Percentiles rank a stretch among this genome's conserved stretches.
phyloP scores from a whole-genome alignment of 2,797 vertebrate species.

The Gymnodraco acuticeps region DNA sequence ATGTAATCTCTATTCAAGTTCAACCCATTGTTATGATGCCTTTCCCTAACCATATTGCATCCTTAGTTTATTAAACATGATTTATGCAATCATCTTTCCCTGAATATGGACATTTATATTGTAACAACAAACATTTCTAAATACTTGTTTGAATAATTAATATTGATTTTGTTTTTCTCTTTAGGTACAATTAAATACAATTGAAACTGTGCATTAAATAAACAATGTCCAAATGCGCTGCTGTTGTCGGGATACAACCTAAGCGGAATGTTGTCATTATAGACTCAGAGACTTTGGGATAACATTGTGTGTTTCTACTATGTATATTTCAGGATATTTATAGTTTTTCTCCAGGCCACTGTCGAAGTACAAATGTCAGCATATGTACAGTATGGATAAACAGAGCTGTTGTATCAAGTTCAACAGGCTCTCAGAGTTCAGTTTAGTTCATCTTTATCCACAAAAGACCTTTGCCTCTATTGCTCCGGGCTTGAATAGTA shows the following conservation, averaged over 20 bases:
- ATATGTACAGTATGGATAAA: slow-evolving; percentile 6
- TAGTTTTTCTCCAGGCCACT: not conserved
- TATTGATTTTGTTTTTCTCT: not conserved
- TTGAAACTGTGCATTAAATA: not conserved
- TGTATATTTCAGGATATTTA: not conserved
- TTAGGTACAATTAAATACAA: too few relatives aligned
- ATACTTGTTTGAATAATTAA: not conserved
- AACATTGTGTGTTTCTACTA: not conserved
- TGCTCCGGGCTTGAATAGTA: not conserved
- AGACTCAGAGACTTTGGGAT: slow-evolving; percentile 2
- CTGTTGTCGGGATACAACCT: not conserved
- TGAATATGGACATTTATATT: not conserved
- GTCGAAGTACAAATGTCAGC: slow-evolving; percentile 15
- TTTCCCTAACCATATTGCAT: not conserved
- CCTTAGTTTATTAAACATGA: not conserved
- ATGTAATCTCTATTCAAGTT: not conserved
- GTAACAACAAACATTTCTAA: not conserved
- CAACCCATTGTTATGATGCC: not conserved
- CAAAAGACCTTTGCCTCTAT: not conserved
- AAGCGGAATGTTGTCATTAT: not conserved
- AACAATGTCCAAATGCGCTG: not conserved
- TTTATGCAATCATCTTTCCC: not conserved
- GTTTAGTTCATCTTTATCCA: not conserved
- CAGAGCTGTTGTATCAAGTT: not conserved
- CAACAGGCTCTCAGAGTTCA: not conserved